Evolutionary conservation across 2,888 invertebrate genomes (phyloP).

Genomic region (Drosophila gaucha): DNA sequence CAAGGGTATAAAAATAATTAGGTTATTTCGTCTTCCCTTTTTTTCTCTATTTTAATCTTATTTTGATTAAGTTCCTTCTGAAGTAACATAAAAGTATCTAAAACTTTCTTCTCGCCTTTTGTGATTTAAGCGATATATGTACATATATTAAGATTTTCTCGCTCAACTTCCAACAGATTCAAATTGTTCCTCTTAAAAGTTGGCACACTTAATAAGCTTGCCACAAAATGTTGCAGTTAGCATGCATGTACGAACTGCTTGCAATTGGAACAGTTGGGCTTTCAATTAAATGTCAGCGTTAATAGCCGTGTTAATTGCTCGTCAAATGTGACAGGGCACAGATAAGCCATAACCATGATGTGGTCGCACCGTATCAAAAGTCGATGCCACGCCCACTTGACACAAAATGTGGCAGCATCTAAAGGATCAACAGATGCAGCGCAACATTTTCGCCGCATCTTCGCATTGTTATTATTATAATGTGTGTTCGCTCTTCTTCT

Average conservation of each 20-base stretch:
- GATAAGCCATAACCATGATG: conserved; percentile 63
- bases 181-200: neutral
- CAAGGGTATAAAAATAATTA: too few species aligned
- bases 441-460: conserved; percentile 40
- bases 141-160: too few species aligned
- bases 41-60: neutral
- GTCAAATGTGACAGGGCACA: conserved; percentile 53
- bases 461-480: conserved; percentile 29
- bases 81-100: neutral
- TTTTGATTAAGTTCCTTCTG: neutral
- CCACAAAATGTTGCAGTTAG: conserved; percentile 2
- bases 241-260: too few species aligned
- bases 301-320: conserved; percentile 73
- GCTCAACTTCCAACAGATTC: too few species aligned
- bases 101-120: too few species aligned
- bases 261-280: conserved; percentile 63
- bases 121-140: too few species aligned
- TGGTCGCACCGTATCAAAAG: conserved; percentile 52
- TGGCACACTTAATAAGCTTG: neutral
- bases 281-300: conserved; percentile 54
- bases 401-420: conserved; percentile 13
- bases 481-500: conserved; percentile 1
- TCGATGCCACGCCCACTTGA: conserved; percentile 65
- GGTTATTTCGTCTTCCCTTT: neutral
- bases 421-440: conserved; percentile 70